These are phyloP conservation scores for Latrodectus elegans DNA, from an alignment of 2,888 invertebrate species.

Conservation along the genomic window DNA sequence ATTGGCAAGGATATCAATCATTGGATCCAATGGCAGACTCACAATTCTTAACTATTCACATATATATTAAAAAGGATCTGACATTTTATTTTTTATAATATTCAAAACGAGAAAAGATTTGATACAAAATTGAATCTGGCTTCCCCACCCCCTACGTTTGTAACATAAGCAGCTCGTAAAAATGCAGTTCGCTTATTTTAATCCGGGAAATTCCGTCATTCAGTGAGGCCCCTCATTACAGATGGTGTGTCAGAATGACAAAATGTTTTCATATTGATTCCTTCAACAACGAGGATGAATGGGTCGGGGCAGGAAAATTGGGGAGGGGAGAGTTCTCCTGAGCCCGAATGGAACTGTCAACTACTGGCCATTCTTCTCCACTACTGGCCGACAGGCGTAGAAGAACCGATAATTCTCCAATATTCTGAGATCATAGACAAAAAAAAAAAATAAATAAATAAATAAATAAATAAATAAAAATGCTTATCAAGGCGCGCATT, in stretches of 20 bases:
- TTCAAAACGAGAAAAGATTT: too few species aligned
- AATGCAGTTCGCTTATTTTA: too few species aligned
- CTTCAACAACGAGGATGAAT: constrained; percentile 19
- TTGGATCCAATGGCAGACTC: too few species aligned
- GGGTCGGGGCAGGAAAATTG: constrained; percentile 6
- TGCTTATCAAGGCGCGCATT: constrained; percentile 40
- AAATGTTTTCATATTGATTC: constrained; percentile 65
- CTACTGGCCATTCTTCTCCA: constrained; percentile 14
- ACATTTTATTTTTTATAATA: too few species aligned
- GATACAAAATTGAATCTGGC: too few species aligned
- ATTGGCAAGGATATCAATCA: too few species aligned
- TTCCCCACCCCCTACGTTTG: too few species aligned
- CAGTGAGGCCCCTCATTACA: constrained; percentile 10
- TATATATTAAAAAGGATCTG: too few species aligned
- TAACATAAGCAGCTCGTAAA: too few species aligned
- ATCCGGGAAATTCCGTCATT: too few species aligned
- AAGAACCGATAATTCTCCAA: constrained; percentile 61
- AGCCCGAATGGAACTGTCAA: constrained; percentile 40
- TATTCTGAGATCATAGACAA: constrained; percentile 39
- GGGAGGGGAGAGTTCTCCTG: constrained; percentile 17
- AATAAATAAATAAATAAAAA: constrained; percentile 33
- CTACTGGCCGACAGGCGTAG: constrained; percentile 31
- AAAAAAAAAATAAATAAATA: constrained; percentile 53
- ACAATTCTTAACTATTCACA: too few species aligned
- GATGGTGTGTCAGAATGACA: constrained; percentile 62